Base-by-base conservation (phyloP, 2,797 vertebrate species). In the Schizopygopsis malacanthus region DNA sequence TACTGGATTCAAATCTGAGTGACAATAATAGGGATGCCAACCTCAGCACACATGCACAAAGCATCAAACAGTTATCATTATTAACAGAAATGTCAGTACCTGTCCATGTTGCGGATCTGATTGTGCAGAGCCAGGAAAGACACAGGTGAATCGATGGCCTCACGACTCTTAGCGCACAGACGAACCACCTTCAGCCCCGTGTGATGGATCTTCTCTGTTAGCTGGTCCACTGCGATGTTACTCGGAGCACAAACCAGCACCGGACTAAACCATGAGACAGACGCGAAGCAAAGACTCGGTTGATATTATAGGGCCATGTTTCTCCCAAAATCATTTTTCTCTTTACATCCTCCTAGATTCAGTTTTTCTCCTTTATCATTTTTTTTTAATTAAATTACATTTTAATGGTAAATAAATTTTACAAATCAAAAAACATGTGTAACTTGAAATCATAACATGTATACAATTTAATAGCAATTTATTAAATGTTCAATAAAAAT, bases 81-180 rank as follows among this genome's bases (percentile, higher is more conserved):
- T n/a, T 25, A 73, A 71, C 18, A 63, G 18, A 78, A 20, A 69
- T 3, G 75, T 18, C 16, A 6, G 15, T 61, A 99, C 98, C 98
- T 99, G 91, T 99, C 98, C 98, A 99, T 99, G 94, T 99, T 99
- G 89, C 98, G 96, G 92, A 99, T 99, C 94, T 99, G 98, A 90
- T 99, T 99, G 92, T 99, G 98, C 89, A 99, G 92, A 0, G 98
- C 98, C 91, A 99, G 91, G 93, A 99, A 99, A 12, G 98, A 99
- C 25, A 99, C 98, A 0, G 98, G 98, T 0, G 98, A 99, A 92
- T 99, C 98, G 0, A 99, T 99, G 84, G 98, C 98, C 93, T 99
- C 98, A 0, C 98, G 93, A 85, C 98, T 99, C 93, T 99, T 99
- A 20, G 98, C 98, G 0, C 98, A 99, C 6, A 99, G 95, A 45